These are phyloP conservation scores for Sminthurinus aureus DNA, from an alignment of 2,888 invertebrate genomes.

Conservation along the genomic window DNA sequence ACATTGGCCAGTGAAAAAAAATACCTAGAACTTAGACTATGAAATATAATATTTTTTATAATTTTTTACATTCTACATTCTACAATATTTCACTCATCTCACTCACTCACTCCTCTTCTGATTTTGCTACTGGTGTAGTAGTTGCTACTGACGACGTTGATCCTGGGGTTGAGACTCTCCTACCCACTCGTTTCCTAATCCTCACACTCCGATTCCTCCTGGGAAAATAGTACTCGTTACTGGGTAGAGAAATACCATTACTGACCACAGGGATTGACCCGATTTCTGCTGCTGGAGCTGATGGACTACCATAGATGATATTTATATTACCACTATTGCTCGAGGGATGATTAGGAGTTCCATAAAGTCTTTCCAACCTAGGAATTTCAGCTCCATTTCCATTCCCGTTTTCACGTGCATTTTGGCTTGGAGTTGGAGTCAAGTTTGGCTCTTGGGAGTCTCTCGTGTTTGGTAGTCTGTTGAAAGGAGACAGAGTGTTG, in stretches of 20 bases:
- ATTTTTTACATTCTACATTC: too few species aligned
- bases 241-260: conserved; percentile 42
- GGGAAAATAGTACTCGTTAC: conserved; percentile 43
- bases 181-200: too few species aligned
- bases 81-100: too few species aligned
- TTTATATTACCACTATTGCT: background rate
- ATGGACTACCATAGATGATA: too few species aligned
- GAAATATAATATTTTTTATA: too few species aligned
- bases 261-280: conserved; percentile 46
- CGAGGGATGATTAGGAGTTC: conserved; percentile 9
- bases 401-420: background rate
- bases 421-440: too few species aligned
- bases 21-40: too few species aligned
- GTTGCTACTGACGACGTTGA: background rate
- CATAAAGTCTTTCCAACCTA: background rate
- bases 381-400: background rate
- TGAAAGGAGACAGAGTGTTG: background rate
- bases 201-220: conserved; percentile 26
- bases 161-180: background rate
- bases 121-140: too few species aligned
- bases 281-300: conserved; percentile 16
- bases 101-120: too few species aligned
- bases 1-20: too few species aligned
- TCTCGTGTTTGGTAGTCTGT: conserved; percentile 5
- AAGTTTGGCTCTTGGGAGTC: background rate